Base-by-base conservation (phyloP, 92 coral and sea anemone genomes). In the Bergia puertoricense region DNA sequence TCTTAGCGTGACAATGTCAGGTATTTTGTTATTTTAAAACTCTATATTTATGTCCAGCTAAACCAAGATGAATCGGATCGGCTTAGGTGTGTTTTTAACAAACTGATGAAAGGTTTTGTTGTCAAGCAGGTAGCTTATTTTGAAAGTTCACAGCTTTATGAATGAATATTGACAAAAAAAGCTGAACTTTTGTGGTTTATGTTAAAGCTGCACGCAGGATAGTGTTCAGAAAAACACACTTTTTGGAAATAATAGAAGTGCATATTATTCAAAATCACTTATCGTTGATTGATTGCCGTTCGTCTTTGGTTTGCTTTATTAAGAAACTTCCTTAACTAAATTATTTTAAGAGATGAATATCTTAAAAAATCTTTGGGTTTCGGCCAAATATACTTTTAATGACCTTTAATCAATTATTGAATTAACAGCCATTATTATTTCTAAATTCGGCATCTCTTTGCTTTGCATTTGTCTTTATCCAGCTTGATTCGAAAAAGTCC, bases 81-180 rank as follows among this genome's bases (percentile, higher is more conserved):
- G 43, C 6, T 74, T 30, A 39, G 46, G 44, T 23, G 42, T 69
- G 68, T 69, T 50, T 45, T 84, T 84, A 46, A 45, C 79, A 71
- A 69, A 84, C 87, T 72, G 79, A 84, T 72, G 78, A 84, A 84
- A 83, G 78, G 59, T 48, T 84, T 79, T 71, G 77, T 51, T 83
- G 87, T 44, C 67, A 51, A 16, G 10, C 39, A 30, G 20, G 2
- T 7, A 20, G 8, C 69, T 62, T 62, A 62, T 62, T 62, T 22
- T 62, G 30, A 16, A 62, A 22, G 30, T 62, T 22, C 8, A 62
- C 69, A 62, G 69, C 69, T 3, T 23, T 18, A 23, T 22, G 69
- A 22, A 22, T 62, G 7, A 16, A 14, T 62, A 16, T 13, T 8
- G 23, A 6, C 18, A 62, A 18, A 15, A 62, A 62, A 16, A 62